Base-by-base conservation (phyloP, 2,888 invertebrate genomes). In the Augiades crinisus region DNA sequence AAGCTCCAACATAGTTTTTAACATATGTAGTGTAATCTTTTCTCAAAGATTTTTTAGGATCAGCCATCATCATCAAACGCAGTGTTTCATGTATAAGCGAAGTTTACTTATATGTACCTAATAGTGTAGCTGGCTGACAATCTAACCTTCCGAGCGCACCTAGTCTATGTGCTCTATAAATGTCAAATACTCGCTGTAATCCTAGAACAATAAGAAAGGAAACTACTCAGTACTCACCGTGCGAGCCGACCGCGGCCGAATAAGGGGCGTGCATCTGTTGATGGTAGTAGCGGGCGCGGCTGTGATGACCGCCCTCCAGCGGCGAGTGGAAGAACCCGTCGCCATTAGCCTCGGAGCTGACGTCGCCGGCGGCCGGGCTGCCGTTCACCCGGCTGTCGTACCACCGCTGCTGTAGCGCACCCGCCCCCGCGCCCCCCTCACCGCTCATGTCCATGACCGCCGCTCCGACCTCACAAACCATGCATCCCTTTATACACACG, bases 261-360 rank as follows among this genome's bases (percentile, higher is more conserved):
- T 90, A 91, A 61, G 91, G 90, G 64, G 85, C 85, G 74, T 91
- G 91, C 89, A 91, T 90, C 67, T 90, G 90, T 71, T 90, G 90
- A 65, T 91, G 91, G 81, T 91, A 91, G 80, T 91, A 91, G 55
- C 91, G 84, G 60, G 90, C 88, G 70, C 90, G 81, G 72, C 89
- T 84, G 70, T 90, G 86, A 71, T 90, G 89, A 70, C 81, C 91
- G 81, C 86, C 87, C 70, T 89, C 91, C 60, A 82, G 82, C 78
- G 84, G 89, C 70, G 79, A 91, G 81, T 86, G 91, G 89, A 82
- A 91, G 88, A 90, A 90, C 63, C 82, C 85, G 64, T 88, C 81
- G 70, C 91, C 83, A 78, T 89, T 84, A 78, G 90, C 70, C 74
- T 90, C 85, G 72, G 91, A 72, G 85, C 70, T 74, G 71, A 76